Conservation (phyloP, 1,140 invertebrate genomes). For the Carcinoscorpius rotundicauda region DNA sequence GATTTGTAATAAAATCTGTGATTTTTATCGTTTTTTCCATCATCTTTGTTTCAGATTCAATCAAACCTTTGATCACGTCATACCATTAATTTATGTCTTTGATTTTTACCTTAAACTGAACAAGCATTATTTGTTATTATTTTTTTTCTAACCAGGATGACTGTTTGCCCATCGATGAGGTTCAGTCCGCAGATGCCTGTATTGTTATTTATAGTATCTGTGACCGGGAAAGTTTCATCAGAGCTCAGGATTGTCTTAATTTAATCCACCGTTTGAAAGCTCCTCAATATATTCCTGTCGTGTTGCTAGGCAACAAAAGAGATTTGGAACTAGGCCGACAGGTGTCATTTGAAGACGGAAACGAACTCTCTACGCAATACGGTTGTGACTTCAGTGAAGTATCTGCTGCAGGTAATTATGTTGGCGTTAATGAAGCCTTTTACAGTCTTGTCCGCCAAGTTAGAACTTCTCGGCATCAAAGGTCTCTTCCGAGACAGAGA, state of each 20-base stretch:
- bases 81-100: too few relatives aligned
- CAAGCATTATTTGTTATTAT: too few relatives aligned
- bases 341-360: conserved; percentile 36
- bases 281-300: conserved; percentile 35
- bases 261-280: not conserved
- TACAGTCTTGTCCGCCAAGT: conserved; percentile 5
- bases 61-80: too few relatives aligned
- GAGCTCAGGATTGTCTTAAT: conserved; percentile 34
- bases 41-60: too few relatives aligned
- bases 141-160: not conserved
- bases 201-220: conserved; percentile 67
- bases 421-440: conserved; percentile 7
- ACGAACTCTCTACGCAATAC: conserved; percentile 29
- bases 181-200: conserved; percentile 63
- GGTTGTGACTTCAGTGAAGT: conserved; percentile 34
- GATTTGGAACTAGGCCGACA: conserved; percentile 61
- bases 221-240: conserved; percentile 51
- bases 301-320: conserved; percentile 57
- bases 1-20: too few relatives aligned
- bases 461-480: not conserved
- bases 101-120: too few relatives aligned
- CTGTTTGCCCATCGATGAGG: conserved; percentile 39
- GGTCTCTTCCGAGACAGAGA: not conserved
- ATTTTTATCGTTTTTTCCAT: too few relatives aligned
- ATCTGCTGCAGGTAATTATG: conserved; percentile 9